These are phyloP conservation scores for Apteryx mantelli DNA, from an alignment of 2,113 vertebrate species.

Conservation along the genomic window DNA sequence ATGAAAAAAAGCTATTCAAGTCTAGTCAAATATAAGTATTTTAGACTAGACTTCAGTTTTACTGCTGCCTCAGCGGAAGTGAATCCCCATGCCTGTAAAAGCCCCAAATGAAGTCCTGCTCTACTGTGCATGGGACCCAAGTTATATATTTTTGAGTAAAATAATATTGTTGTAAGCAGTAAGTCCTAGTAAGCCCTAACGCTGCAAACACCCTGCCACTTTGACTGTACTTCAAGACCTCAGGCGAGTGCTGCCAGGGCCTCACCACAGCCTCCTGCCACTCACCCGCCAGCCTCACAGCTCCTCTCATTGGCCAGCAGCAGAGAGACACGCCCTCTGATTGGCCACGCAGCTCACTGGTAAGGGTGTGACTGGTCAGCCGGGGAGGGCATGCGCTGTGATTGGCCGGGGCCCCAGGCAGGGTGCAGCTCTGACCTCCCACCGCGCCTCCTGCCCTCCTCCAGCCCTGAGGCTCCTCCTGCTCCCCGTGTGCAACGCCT, in stretches of 20 bases:
- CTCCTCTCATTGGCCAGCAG: not conserved
- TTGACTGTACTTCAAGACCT: not conserved
- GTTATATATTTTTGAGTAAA: not conserved
- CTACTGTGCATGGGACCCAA: not conserved
- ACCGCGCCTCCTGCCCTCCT: not conserved
- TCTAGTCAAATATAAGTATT: not conserved
- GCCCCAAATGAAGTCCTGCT: not conserved
- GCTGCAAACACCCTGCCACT: not conserved
- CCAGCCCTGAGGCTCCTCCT: not conserved
- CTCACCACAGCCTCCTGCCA: not conserved
- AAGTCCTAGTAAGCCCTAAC: not conserved
- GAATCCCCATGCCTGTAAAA: not conserved
- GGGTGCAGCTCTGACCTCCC: not conserved
- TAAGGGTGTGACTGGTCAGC: not conserved
- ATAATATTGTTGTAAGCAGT: not conserved
- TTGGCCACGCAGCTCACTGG: not conserved
- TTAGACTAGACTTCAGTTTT: not conserved
- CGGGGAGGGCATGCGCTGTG: not conserved
- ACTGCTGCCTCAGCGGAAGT: not conserved
- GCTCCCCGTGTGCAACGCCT: not conserved
- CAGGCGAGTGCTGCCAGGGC: accelerated
- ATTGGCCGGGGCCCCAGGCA: not conserved
- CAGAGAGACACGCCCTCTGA: not conserved
- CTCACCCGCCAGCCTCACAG: not conserved
- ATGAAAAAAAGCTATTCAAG: not conserved